These are phyloP conservation scores for Dyspetes luteomarginatus DNA, from an alignment of 2,888 invertebrate genomes.

Conservation along the genomic window DNA sequence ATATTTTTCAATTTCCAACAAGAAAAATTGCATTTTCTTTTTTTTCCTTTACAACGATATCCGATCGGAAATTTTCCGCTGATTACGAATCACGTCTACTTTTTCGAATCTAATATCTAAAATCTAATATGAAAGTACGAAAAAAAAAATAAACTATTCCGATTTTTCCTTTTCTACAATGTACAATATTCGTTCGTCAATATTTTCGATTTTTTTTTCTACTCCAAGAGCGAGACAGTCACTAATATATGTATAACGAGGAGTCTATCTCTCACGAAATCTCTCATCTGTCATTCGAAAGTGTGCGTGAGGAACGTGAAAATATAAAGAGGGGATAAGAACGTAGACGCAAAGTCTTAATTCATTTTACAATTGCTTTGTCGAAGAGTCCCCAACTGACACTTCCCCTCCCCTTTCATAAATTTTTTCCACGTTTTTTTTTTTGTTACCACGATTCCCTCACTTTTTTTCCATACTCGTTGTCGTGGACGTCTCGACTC, in stretches of 20 bases:
- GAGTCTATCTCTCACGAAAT: no score
- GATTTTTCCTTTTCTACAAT: no score
- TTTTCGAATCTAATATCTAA: no score
- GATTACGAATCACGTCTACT: no score
- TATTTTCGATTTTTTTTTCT: no score
- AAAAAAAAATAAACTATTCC: no score
- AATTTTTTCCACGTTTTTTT: conserved; percentile 10
- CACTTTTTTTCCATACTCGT: conserved; percentile 12
- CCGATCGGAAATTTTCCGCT: no score
- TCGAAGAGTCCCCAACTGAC: not conserved
- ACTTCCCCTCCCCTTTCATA: not conserved
- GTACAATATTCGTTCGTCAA: no score
- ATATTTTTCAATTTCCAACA: no score
- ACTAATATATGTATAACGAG: not conserved
- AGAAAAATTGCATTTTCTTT: no score
- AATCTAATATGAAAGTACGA: no score
- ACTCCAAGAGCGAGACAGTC: not conserved
- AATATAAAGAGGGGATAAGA: not conserved
- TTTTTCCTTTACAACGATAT: no score
- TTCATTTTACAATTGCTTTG: conserved; percentile 14
- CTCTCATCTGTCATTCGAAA: conserved; percentile 11
- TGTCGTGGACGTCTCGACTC: conserved; percentile 16
- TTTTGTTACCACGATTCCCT: not conserved
- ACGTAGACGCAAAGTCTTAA: not conserved
- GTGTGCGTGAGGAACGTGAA: not conserved